Percentiles rank a stretch among this genome's conserved stretches.
Conservation (phyloP, 2,888 invertebrate species). For the Chydorus sphaericus region DNA sequence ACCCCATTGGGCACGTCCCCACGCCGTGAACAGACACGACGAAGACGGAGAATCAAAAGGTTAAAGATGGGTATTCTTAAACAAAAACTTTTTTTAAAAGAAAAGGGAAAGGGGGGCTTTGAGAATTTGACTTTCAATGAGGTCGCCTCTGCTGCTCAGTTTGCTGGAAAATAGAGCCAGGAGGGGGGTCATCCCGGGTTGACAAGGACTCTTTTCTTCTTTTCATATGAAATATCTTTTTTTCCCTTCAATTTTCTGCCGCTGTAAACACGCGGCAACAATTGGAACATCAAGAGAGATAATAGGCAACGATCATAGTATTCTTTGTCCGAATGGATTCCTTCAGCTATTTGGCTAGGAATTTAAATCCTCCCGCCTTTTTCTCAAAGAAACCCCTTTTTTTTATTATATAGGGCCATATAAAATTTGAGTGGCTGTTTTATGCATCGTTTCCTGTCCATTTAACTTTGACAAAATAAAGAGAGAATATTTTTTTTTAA, state of each 20-base stretch:
- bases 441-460: neutral
- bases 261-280: neutral
- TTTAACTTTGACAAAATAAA: neutral
- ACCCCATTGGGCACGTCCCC: conserved; percentile 4
- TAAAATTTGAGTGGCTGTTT: neutral
- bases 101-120: conserved; percentile 1
- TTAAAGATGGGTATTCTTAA: neutral
- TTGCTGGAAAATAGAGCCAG: no score
- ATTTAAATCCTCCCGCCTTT: no score
- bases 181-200: no score
- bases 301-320: no score
- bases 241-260: neutral
- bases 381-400: neutral
- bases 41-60: neutral
- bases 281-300: neutral
- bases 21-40: neutral
- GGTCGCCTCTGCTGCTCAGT: no score
- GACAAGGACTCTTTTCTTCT: no score
- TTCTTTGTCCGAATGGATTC: no score
- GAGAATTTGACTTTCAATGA: conserved; percentile 6
- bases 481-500: neutral
- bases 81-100: no score
- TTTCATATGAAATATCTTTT: neutral
- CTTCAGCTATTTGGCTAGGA: no score
- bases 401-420: neutral